A percentile compares a stretch with the other conserved stretches of the same genome.
Evolutionary conservation across 2,797 vertebrate species (phyloP).

Genomic region (Pteropus rufus): DNA sequence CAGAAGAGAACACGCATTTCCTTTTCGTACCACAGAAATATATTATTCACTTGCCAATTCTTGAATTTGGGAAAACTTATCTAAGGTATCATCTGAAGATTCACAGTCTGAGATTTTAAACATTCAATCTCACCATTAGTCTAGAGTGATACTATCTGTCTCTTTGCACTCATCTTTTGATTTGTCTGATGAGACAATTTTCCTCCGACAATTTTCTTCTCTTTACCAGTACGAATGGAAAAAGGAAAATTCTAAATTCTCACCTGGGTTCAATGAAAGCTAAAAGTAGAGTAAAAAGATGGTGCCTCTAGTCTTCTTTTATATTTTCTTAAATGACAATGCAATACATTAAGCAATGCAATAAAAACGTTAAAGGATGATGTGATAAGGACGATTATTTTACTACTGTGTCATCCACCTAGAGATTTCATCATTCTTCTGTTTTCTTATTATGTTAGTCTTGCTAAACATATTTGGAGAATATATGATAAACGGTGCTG

Average conservation of each 20-base stretch:
- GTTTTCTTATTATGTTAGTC: neutral
- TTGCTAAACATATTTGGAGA: neutral
- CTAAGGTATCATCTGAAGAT: neutral
- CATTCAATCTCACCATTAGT: neutral
- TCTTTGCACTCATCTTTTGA: neutral
- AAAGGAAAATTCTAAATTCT: slow-evolving; percentile 5
- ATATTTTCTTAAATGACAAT: neutral
- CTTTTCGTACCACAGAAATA: neutral
- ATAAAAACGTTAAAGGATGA: neutral
- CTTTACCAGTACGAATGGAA: neutral
- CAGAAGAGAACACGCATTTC: neutral
- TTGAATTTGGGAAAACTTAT: neutral
- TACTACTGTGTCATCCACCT: neutral
- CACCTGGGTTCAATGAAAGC: slow-evolving; percentile 7
- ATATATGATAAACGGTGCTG: neutral
- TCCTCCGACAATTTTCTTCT: neutral
- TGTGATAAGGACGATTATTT: neutral
- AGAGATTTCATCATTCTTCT: neutral
- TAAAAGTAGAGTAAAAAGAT: neutral
- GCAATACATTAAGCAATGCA: neutral
- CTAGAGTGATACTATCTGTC: neutral
- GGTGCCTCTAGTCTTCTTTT: neutral
- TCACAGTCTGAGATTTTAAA: neutral
- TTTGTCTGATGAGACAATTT: neutral
- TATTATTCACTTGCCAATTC: neutral